These are phyloP conservation scores for Pongo abelii DNA, from an alignment of 2,113 vertebrate genomes.

Conservation along the genomic window DNA sequence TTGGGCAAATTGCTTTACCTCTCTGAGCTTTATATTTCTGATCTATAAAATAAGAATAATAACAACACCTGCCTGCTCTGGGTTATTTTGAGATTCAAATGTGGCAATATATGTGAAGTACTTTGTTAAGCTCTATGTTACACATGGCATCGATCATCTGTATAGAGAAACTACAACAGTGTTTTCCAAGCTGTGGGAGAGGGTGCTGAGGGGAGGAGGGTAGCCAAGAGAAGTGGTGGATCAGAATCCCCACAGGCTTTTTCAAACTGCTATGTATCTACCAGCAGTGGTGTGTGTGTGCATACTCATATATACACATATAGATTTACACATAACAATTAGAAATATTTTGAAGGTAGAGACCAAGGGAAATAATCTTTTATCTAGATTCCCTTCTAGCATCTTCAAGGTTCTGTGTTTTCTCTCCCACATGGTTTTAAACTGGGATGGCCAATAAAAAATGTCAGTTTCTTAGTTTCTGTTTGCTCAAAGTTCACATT, in stretches of 20 bases:
- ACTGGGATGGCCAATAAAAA: constrained; percentile 1
- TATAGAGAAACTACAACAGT: not conserved
- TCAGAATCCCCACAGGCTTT: not conserved
- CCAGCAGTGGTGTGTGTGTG: not conserved
- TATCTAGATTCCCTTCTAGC: not conserved
- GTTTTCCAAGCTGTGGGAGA: not conserved
- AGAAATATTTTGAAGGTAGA: not conserved
- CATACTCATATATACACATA: not conserved
- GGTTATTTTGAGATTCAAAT: constrained; percentile 53
- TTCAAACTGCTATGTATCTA: not conserved
- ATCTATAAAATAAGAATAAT: constrained; percentile 47
- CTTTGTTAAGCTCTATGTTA: constrained; percentile 16
- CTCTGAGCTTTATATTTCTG: constrained; percentile 44
- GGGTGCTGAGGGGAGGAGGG: too few species aligned
- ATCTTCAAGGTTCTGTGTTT: constrained; percentile 2
- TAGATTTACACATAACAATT: not conserved
- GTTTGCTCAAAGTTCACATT: not conserved
- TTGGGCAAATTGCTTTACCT: constrained; percentile 42
- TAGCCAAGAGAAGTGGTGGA: not conserved
- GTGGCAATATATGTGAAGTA: not conserved
- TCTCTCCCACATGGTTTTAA: constrained; percentile 31
- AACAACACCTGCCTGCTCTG: not conserved
- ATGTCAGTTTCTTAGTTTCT: constrained; percentile 9
- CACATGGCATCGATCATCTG: not conserved
- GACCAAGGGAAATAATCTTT: not conserved